Evolutionary conservation across 1,140 invertebrate species (phyloP).

Genomic region (Bradynema listronoti): DNA sequence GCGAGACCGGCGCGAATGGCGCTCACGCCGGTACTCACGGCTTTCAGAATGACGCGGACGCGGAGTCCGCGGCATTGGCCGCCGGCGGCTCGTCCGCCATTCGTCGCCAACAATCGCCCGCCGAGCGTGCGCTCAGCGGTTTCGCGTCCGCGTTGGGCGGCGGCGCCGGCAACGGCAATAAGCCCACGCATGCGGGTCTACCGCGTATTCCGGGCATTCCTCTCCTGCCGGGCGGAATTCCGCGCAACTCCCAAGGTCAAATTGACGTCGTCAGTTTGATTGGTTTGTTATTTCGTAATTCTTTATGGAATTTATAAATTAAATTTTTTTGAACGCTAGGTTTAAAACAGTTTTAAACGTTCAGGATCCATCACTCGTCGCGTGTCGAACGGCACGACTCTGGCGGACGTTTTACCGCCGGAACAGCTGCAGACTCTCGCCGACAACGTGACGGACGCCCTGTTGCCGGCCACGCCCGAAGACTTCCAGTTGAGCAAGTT

Average conservation of each 20-base stretch:
- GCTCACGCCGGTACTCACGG: neutral
- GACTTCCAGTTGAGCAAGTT: conserved; percentile 56
- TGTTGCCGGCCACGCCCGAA: conserved; percentile 47
- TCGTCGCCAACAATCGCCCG: conserved; percentile 52
- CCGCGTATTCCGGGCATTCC: conserved; percentile 45
- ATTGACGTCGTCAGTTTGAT: conserved; percentile 57
- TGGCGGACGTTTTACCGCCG: conserved; percentile 55
- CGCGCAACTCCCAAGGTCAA: conserved; percentile 56
- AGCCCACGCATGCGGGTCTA: conserved; percentile 49
- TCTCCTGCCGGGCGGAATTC: conserved; percentile 55
- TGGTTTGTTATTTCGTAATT: too few species aligned
- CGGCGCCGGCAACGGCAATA: conserved; percentile 48
- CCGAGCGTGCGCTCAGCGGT: conserved; percentile 50
- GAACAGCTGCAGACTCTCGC: conserved; percentile 58
- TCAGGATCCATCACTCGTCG: conserved; percentile 53
- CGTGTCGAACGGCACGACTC: conserved; percentile 57
- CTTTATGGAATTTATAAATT: conserved; percentile 13
- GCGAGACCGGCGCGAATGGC: conserved; percentile 9
- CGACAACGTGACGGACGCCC: conserved; percentile 55
- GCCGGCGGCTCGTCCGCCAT: conserved; percentile 6
- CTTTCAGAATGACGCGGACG: neutral
- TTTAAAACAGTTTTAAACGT: conserved; percentile 4
- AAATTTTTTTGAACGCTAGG: conserved; percentile 4
- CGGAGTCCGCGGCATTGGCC: conserved; percentile 14
- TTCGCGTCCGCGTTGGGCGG: conserved; percentile 56